Conservation (phyloP, 2,797 vertebrate genomes). For the Galago senegalensis region DNA sequence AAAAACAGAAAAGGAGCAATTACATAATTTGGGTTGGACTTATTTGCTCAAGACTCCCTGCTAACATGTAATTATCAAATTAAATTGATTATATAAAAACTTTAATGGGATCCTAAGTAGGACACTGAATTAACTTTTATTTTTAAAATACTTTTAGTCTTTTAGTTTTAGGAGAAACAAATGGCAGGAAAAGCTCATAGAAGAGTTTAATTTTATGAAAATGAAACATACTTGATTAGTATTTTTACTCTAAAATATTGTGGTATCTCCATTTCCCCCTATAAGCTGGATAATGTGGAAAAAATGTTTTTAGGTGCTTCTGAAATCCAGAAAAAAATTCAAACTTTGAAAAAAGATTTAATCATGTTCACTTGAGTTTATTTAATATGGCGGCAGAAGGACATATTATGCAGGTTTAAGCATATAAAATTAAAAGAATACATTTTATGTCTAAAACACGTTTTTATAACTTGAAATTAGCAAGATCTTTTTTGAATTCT, state of each 20-base stretch:
- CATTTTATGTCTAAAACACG: not conserved
- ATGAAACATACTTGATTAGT: not conserved
- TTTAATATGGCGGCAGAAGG: not conserved
- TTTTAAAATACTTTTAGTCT: slow-evolving; percentile 10
- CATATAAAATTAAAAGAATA: not conserved
- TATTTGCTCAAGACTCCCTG: not conserved
- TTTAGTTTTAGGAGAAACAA: slow-evolving; percentile 12
- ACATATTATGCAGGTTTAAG: not conserved
- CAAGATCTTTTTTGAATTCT: not conserved
- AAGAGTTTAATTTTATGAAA: not conserved
- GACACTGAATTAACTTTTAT: not conserved
- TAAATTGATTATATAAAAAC: slow-evolving; percentile 38
- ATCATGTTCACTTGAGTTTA: not conserved
- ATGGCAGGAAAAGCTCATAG: not conserved
- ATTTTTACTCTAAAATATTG: slow-evolving; percentile 39
- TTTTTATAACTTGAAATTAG: slow-evolving; percentile 27
- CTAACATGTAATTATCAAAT: not conserved
- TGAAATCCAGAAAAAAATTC: slow-evolving; percentile 38
- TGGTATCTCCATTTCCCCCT: not conserved
- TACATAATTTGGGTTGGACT: not conserved
- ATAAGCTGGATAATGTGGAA: not conserved
- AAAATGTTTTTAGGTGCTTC: not conserved
- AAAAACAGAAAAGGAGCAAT: slow-evolving; percentile 26
- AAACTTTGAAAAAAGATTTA: slow-evolving; percentile 4
- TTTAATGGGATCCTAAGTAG: not conserved